These are phyloP conservation scores for Phoxinus dragarum DNA, from an alignment of 2,797 vertebrate genomes.

Conservation along the genomic window DNA sequence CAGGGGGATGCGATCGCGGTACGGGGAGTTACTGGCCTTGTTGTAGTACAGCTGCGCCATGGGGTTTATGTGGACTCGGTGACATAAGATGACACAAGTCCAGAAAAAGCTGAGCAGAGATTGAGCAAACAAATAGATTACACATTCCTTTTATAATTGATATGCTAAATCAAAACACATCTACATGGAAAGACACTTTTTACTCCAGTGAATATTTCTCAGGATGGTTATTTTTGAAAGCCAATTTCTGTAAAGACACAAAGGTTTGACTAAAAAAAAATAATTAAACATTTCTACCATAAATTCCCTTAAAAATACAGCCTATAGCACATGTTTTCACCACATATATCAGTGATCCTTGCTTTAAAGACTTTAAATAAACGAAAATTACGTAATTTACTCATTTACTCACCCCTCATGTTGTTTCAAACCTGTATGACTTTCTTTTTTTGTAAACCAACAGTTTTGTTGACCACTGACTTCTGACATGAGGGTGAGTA, in stretches of 20 bases:
- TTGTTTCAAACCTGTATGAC: background rate
- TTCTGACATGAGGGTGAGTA: background rate
- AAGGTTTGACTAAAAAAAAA: background rate
- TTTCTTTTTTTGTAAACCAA: background rate
- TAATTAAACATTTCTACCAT: background rate
- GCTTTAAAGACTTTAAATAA: background rate
- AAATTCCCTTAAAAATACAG: background rate
- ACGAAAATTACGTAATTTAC: background rate
- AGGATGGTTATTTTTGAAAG: background rate
- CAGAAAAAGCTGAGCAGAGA: conserved; percentile 14
- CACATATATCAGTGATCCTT: background rate
- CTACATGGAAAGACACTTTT: background rate
- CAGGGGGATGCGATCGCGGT: conserved; percentile 85
- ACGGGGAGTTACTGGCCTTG: conserved; percentile 85
- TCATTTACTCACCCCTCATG: background rate
- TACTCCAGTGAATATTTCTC: background rate
- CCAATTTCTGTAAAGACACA: background rate
- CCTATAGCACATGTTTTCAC: background rate
- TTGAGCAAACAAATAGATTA: background rate
- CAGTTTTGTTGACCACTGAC: background rate
- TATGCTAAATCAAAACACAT: background rate
- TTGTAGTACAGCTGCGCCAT: conserved; percentile 84
- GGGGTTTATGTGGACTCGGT: conserved; percentile 51
- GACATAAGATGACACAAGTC: conserved; percentile 24
- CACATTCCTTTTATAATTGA: background rate